Base-by-base conservation (phyloP, 2,113 vertebrate species). In the Cyprinus carpio region DNA sequence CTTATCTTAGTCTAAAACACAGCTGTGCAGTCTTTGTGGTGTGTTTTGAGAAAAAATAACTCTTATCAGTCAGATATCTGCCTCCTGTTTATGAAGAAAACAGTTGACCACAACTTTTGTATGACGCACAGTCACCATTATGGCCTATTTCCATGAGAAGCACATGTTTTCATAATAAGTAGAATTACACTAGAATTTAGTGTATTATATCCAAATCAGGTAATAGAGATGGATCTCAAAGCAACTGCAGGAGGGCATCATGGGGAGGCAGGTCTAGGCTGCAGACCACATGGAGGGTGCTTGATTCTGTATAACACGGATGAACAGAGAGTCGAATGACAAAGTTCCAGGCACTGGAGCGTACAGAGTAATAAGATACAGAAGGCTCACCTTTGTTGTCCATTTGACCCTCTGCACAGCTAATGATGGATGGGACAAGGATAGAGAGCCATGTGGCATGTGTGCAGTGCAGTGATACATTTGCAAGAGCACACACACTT, bases 321-420 rank as follows among this genome's bases (percentile, higher is more conserved):
- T 1, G 4, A 40, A 34, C 34, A 9, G 83, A n/a, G 88, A 81
- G 79, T 89, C 85, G n/a, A 79, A 87, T 89, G 71, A 85, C 85
- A 16, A 58, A 67, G 76, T 82, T 84, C 71, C 54, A 43, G 82
- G 75, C 86, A 85, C 49, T 60, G 51, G 25, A 71, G 64, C 4
- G 4, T 64, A 69, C 20, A 62, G 84, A 80, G 88, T 85, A 86
- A 87, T 31, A 75, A 84, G 86, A 87, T 75, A 85, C 76, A n/a
- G 40, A 74, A 13, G n/a, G 3, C 29, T 84, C 83, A 81, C 81
- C 54, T 75, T 71, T 37, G 23, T 43, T 37, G 75, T 40, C 75
- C 54, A 76, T 77, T 78, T 81, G 71, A 76, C 46, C 83, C 51
- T 85, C 71, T 29, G 20, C 75, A 71, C 71, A 49, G 84, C 75